Evolutionary conservation across 2,797 vertebrate genomes (phyloP).

Genomic region (Malurus splendens): DNA sequence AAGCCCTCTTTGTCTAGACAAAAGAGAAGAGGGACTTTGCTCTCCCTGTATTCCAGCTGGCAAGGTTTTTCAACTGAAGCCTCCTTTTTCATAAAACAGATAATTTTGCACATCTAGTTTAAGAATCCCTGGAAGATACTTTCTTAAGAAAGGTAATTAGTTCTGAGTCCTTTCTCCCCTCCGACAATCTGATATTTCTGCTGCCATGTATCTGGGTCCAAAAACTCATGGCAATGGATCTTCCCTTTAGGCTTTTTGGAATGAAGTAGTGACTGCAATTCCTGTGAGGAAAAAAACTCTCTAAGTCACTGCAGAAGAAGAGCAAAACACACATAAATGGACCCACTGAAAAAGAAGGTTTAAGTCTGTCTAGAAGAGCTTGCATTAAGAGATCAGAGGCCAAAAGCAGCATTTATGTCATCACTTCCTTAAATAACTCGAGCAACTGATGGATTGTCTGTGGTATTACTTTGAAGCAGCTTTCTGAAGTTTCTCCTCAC

Average conservation of each 20-base stretch:
- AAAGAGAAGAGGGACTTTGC: not conserved
- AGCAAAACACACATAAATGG: not conserved
- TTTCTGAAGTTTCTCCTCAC: not conserved
- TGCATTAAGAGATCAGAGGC: constrained; percentile 13
- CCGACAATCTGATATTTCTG: not conserved
- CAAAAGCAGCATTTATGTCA: not conserved
- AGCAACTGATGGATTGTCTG: not conserved
- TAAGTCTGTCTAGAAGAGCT: not conserved
- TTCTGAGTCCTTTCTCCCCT: not conserved
- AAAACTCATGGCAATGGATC: not conserved
- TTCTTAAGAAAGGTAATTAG: not conserved
- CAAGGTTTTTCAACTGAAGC: not conserved
- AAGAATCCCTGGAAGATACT: not conserved
- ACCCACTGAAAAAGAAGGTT: not conserved
- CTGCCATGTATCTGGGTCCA: not conserved
- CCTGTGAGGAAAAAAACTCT: not conserved
- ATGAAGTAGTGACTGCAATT: not conserved
- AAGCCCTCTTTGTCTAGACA: not conserved
- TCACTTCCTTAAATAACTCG: not conserved
- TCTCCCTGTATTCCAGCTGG: not conserved
- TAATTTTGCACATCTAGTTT: not conserved
- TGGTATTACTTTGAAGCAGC: not conserved
- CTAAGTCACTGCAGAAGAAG: not conserved
- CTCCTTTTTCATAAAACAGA: not conserved
- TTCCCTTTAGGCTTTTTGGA: not conserved